Percentiles rank a stretch among this genome's conserved stretches.
Conservation (phyloP, 1,140 invertebrate genomes). For the Nixonia krombeini region DNA sequence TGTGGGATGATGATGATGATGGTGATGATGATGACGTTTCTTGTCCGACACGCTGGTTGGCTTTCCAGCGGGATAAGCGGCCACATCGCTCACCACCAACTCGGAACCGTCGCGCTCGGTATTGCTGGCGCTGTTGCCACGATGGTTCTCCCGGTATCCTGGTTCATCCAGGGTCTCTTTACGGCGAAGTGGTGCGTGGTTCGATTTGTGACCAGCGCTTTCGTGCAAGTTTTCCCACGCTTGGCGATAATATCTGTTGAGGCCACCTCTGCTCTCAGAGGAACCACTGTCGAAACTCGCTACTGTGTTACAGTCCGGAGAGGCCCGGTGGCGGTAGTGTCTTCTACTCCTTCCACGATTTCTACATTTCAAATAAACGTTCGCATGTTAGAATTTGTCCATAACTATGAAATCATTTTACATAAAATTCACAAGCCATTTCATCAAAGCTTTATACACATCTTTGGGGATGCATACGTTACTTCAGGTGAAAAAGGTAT, state of each 20-base stretch:
- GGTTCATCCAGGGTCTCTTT: slow-evolving; percentile 82
- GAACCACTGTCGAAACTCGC: slow-evolving; percentile 89
- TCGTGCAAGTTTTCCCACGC: slow-evolving; percentile 94
- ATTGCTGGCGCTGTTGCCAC: slow-evolving; percentile 50
- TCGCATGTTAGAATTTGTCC: slow-evolving; percentile 34
- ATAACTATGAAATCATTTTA: not conserved
- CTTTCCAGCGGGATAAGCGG: slow-evolving; percentile 71
- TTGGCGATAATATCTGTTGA: slow-evolving; percentile 89
- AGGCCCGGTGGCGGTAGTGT: slow-evolving; percentile 87
- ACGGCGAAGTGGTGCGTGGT: slow-evolving; percentile 74
- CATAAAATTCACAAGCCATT: not conserved
- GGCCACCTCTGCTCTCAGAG: slow-evolving; percentile 83
- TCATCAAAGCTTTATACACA: not conserved
- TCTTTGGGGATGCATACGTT: no score
- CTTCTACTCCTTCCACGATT: slow-evolving; percentile 80
- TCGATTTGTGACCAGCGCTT: slow-evolving; percentile 77
- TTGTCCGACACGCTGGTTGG: slow-evolving; percentile 73
- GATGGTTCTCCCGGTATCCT: slow-evolving; percentile 70
- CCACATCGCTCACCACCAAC: slow-evolving; percentile 83
- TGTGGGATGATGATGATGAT: slow-evolving; percentile 81
- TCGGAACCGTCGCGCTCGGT: slow-evolving; percentile 86
- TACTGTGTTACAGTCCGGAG: slow-evolving; percentile 89
- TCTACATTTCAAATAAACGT: slow-evolving; percentile 66
- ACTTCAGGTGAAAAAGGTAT: no score
- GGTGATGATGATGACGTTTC: slow-evolving; percentile 86